Conservation (phyloP, 1,140 invertebrate genomes). For the Ruditapes philippinarum region DNA sequence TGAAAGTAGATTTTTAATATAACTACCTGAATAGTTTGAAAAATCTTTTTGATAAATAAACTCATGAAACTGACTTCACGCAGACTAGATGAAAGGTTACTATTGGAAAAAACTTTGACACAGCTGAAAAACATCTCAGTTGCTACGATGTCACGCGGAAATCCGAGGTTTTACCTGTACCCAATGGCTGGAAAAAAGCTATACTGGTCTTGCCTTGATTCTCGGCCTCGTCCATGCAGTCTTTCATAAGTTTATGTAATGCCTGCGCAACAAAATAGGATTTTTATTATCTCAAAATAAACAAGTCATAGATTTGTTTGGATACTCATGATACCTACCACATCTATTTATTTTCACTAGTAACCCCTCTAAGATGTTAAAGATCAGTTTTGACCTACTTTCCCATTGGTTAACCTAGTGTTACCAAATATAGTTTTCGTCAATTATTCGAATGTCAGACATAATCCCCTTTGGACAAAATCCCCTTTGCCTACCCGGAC, state of each 20-base stretch:
- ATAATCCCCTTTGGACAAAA: no score
- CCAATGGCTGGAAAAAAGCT: conserved; percentile 77
- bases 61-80: background rate
- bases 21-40: background rate
- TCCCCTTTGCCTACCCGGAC: no score
- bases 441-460: no score
- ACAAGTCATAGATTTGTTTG: no score
- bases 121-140: conserved; percentile 70
- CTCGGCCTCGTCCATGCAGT: background rate
- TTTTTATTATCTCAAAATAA: background rate
- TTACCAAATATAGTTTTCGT: no score
- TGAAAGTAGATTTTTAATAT: no score
- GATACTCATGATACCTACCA: no score
- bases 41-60: background rate
- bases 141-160: conserved; percentile 71
- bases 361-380: no score
- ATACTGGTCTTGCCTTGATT: conserved; percentile 51
- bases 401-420: no score
- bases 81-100: background rate
- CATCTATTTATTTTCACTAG: no score
- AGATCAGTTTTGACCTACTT: no score
- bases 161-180: conserved; percentile 72
- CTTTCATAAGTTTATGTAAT: conserved; percentile 52
- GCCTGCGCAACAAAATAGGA: conserved; percentile 37
- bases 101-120: background rate